phyloP scores from a whole-genome alignment of 1,140 invertebrate genomes.

The Paraescarpia echinospica region DNA sequence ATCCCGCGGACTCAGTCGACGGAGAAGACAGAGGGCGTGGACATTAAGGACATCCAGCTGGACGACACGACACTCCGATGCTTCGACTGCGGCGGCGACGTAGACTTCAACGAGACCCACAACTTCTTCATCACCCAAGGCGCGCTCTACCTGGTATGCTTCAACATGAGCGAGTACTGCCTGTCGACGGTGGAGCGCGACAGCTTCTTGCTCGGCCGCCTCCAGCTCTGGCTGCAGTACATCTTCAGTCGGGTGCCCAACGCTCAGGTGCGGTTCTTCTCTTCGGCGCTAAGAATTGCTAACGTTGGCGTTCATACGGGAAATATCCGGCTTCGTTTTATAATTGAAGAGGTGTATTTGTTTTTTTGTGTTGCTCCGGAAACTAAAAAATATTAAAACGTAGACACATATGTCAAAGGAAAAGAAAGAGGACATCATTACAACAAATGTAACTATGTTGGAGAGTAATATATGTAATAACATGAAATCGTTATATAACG shows the following conservation, averaged over 20 bases:
- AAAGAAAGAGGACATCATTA: no score
- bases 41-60: constrained; percentile 24
- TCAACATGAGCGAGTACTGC: constrained; percentile 30
- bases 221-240: constrained; percentile 33
- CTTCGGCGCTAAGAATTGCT: no score
- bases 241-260: constrained; percentile 29
- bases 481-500: no score
- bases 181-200: constrained; percentile 26
- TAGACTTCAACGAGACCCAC: constrained; percentile 33
- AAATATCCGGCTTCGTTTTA: no score
- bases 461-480: no score
- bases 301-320: no score
- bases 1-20: constrained; percentile 2
- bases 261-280: constrained; percentile 16
- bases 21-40: constrained; percentile 12
- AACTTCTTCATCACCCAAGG: constrained; percentile 32
- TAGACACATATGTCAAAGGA: no score
- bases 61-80: constrained; percentile 27
- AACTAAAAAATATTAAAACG: no score
- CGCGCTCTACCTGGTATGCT: constrained; percentile 27
- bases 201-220: constrained; percentile 24
- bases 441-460: no score
- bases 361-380: no score
- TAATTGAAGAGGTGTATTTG: no score
- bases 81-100: constrained; percentile 32